These are phyloP conservation scores for Phyllotreta cruciferae DNA, from an alignment of 2,888 invertebrate species.

Conservation along the genomic window DNA sequence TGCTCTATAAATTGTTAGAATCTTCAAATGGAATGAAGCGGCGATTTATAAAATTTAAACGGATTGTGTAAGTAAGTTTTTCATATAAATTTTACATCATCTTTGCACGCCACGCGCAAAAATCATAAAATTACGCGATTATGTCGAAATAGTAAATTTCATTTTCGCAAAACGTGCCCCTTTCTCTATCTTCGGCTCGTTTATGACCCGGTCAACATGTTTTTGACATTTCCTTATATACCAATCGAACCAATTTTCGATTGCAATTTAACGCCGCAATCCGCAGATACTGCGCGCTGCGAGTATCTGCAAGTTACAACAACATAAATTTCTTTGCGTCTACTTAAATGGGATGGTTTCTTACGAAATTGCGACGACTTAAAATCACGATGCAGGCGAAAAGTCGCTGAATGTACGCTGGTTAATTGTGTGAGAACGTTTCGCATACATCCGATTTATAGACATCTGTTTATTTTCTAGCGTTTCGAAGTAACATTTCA, in stretches of 20 bases:
- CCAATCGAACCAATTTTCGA: slow-evolving; percentile 24
- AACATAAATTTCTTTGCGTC: slow-evolving; percentile 16
- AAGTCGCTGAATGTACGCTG: background rate
- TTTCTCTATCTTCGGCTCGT: slow-evolving; percentile 14
- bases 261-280: slow-evolving; percentile 25
- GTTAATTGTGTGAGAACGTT: too few relatives aligned
- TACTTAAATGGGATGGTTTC: slow-evolving; percentile 10
- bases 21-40: too few relatives aligned
- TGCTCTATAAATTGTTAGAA: too few relatives aligned
- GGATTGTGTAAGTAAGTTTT: too few relatives aligned
- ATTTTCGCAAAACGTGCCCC: slow-evolving; percentile 5
- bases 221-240: slow-evolving; percentile 35
- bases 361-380: slow-evolving; percentile 9
- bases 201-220: slow-evolving; percentile 28
- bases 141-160: too few relatives aligned
- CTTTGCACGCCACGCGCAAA: too few relatives aligned
- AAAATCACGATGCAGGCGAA: slow-evolving; percentile 12
- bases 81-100: too few relatives aligned
- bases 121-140: too few relatives aligned
- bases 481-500: too few relatives aligned
- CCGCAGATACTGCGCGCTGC: slow-evolving; percentile 1
- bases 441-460: too few relatives aligned
- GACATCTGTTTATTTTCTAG: too few relatives aligned
- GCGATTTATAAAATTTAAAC: too few relatives aligned
- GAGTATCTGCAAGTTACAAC: slow-evolving; percentile 5